Evolutionary conservation across 2,113 vertebrate species (phyloP), one percentile per base, ranked within the genome.

Genomic region (Sprattus sprattus): DNA sequence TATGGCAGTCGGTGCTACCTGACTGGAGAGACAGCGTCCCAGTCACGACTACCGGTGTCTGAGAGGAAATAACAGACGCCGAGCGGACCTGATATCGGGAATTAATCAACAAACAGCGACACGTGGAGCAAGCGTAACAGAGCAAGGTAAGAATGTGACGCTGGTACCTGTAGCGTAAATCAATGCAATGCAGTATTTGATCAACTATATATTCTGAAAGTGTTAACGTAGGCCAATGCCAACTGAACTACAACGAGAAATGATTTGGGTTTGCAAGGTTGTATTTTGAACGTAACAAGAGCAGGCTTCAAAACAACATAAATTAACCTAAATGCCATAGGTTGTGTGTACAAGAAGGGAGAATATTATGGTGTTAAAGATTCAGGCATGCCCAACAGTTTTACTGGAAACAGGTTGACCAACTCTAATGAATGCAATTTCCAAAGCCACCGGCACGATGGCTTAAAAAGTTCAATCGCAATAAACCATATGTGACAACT

Each of bases 1-100:
- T 78, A 39, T 78, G 88, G 83, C 89, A 89, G 90, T 82, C 87
- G 75, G 88, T 86, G 85, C 88, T 83, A 78, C 71, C 71, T 39
- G 71, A 32, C 71, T 78, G 28, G 32, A 78, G 10, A 78, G 71
- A 78, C 71, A 16, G 7, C 9, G 28, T 32, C 71, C 71, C 28
- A 39, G 71, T 32, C 71, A 78, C 71, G 32, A 39, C 71, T 28
- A 39, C 28, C 28, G 71, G 28, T 78, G 71, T 78, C 71, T 11
- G 28, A 11, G 44, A 78, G 71, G 71, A 78, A 78, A 78, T 78
- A 78, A 78, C 32, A 11, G 71, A 39, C 71, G 11, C 28, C 11
- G 32, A 32, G 16, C 28, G 54, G 71, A 78, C 4, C 28, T 78
- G 71, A 39, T 78, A 78, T 39, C 28, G 25, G 71, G 71, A 78